Evolutionary conservation across 2,797 vertebrate species (phyloP).

Genomic region (Sparidentex hasta): DNA sequence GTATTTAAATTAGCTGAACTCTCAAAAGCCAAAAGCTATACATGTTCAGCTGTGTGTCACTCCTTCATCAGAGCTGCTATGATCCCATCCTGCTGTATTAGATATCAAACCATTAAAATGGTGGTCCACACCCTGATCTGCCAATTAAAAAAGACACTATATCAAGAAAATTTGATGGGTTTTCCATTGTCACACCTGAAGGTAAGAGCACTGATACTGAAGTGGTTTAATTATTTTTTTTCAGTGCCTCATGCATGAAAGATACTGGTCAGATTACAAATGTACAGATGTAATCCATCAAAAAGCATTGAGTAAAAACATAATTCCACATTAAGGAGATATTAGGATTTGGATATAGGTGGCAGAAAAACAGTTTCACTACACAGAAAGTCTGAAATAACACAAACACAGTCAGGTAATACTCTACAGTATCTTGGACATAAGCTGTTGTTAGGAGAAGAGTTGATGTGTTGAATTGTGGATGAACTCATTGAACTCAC

Average conservation of each 20-base stretch:
- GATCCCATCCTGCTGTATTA: not conserved
- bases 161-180: not conserved
- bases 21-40: not conserved
- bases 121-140: not conserved
- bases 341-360: not conserved
- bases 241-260: not conserved
- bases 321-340: not conserved
- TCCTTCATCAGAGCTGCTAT: not conserved
- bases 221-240: not conserved
- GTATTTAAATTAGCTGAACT: not conserved
- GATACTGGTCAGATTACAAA: conserved; percentile 28
- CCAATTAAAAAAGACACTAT: not conserved
- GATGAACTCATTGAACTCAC: not conserved
- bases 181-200: not conserved
- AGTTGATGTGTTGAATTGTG: not conserved
- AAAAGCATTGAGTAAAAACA: conserved; percentile 8
- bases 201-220: conserved; percentile 1
- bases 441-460: not conserved
- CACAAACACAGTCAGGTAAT: not conserved
- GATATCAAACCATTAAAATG: not conserved
- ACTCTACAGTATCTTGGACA: not conserved
- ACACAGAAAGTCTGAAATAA: not conserved
- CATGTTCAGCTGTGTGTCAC: conserved; percentile 10
- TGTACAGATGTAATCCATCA: conserved; percentile 1
- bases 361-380: not conserved